These are phyloP conservation scores for Benthochromis sp. DNA, from an alignment of 2,113 vertebrate genomes.

Conservation along the genomic window DNA sequence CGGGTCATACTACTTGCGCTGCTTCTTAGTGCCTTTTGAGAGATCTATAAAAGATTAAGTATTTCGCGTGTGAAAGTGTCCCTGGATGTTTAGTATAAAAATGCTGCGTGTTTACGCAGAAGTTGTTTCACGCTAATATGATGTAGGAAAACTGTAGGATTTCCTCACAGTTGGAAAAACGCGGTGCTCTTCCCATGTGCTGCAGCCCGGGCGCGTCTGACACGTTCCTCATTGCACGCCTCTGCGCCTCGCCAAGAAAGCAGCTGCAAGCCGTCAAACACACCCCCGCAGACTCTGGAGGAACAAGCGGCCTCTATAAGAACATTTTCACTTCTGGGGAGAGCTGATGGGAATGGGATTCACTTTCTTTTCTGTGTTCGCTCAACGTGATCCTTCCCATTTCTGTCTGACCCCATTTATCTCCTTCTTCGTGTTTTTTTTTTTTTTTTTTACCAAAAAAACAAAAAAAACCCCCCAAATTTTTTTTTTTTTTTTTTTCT, in stretches of 20 bases:
- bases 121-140: not conserved
- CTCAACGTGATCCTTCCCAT: not conserved
- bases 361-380: not conserved
- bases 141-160: not conserved
- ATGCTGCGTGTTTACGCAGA: not conserved
- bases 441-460: accelerated
- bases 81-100: not conserved
- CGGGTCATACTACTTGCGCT: not conserved
- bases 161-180: not conserved
- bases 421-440: not conserved
- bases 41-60: not conserved
- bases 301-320: not conserved
- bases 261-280: conserved; percentile 32
- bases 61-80: not conserved
- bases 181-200: not conserved
- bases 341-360: not conserved
- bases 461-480: no score
- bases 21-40: not conserved
- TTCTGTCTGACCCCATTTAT: no score
- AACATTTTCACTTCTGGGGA: not conserved
- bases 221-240: conserved; percentile 27
- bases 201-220: not conserved
- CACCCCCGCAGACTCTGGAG: not conserved
- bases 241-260: conserved; percentile 2
- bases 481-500: no score